A percentile compares a stretch with the other conserved stretches of the same genome.
Evolutionary conservation across 2,888 invertebrate genomes (phyloP).

Genomic region (Agapostemon virescens): DNA sequence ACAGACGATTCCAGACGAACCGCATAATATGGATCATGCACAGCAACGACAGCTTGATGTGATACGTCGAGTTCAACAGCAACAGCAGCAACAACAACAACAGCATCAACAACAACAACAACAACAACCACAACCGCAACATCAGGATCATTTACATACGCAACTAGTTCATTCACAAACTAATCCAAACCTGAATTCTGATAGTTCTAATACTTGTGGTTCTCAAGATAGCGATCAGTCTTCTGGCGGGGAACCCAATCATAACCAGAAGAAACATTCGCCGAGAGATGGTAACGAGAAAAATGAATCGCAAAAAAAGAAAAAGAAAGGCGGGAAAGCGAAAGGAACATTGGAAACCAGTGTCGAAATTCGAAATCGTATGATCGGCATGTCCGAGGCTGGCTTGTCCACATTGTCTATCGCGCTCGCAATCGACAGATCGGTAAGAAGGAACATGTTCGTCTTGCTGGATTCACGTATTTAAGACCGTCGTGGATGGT

Average conservation of each 20-base stretch:
- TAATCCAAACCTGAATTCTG: constrained; percentile 59
- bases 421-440: constrained; percentile 78
- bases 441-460: constrained; percentile 66
- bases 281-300: constrained; percentile 42
- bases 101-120: neutral
- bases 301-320: constrained; percentile 52
- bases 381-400: constrained; percentile 80
- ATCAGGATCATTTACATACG: constrained; percentile 56
- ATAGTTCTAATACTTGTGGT: constrained; percentile 66
- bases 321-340: constrained; percentile 78
- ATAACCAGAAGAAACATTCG: constrained; percentile 49
- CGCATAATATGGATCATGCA: constrained; percentile 66
- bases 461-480: constrained; percentile 34
- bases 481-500: constrained; percentile 33
- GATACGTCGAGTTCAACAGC: constrained; percentile 63
- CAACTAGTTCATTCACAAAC: constrained; percentile 58
- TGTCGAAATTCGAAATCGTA: constrained; percentile 78
- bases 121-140: too few relatives aligned
- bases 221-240: constrained; percentile 70
- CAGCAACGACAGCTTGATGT: constrained; percentile 63
- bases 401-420: constrained; percentile 79
- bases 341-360: constrained; percentile 79
- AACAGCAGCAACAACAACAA: constrained; percentile 30
- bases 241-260: constrained; percentile 61
- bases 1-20: constrained; percentile 62